phyloP scores from a whole-genome alignment of 2,888 invertebrate species.

The Drosophila yooni region DNA sequence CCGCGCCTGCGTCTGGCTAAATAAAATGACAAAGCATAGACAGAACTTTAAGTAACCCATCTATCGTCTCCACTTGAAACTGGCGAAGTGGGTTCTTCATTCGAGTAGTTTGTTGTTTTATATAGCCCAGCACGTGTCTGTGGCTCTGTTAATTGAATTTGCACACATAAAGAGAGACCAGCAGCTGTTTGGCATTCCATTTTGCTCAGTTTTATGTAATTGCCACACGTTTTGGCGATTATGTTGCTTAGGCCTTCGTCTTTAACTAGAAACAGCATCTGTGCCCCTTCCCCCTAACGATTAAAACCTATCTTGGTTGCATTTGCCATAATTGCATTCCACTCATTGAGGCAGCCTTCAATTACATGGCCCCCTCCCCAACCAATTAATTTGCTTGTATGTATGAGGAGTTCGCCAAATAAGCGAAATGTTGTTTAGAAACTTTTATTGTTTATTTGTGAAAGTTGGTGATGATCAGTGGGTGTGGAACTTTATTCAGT shows the following conservation, averaged over 20 bases:
- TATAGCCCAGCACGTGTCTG: constrained; percentile 59
- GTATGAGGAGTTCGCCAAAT: neutral
- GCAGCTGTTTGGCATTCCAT: constrained; percentile 74
- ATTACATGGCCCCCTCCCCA: too few species aligned
- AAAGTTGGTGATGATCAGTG: constrained; percentile 11
- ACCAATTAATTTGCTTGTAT: constrained; percentile 22
- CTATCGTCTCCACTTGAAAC: constrained; percentile 6
- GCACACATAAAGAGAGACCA: constrained; percentile 26
- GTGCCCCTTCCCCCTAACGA: too few species aligned
- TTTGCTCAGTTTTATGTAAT: constrained; percentile 71
- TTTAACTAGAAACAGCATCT: too few species aligned
- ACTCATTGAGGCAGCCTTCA: too few species aligned
- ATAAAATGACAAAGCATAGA: constrained; percentile 17
- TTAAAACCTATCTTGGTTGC: too few species aligned
- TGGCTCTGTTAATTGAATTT: constrained; percentile 71
- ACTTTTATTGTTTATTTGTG: constrained; percentile 28
- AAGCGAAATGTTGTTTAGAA: constrained; percentile 22
- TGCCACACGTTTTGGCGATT: constrained; percentile 78
- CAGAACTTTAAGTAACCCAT: constrained; percentile 4
- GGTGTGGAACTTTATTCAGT: neutral
- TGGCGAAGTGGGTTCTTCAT: constrained; percentile 32
- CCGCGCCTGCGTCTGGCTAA: constrained; percentile 22
- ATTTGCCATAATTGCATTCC: too few species aligned
- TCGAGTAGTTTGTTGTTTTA: constrained; percentile 55
- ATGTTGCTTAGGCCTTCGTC: constrained; percentile 71